Conservation (phyloP, 2,888 invertebrate genomes). For the Scaptomyza caliginosa region DNA sequence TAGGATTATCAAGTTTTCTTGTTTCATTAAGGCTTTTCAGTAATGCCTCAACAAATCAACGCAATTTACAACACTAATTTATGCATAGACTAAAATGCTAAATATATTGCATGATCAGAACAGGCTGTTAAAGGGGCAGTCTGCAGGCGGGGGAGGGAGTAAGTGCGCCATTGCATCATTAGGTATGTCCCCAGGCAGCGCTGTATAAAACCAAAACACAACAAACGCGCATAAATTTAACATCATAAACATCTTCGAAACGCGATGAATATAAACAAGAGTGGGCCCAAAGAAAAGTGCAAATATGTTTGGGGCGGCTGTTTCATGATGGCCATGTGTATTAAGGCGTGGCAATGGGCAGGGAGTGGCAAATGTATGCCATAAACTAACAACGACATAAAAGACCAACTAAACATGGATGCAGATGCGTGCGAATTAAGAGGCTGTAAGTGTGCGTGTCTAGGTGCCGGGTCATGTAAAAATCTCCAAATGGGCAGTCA, state of each 20-base stretch:
- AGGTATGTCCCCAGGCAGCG: conserved; percentile 12
- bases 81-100: not conserved
- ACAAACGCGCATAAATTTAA: conserved; percentile 67
- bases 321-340: conserved; percentile 22
- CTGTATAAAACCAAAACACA: conserved; percentile 46
- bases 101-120: too few relatives aligned
- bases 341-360: conserved; percentile 11
- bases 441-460: not conserved
- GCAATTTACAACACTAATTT: not conserved
- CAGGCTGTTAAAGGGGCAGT: too few relatives aligned
- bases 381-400: conserved; percentile 64
- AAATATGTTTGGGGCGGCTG: conserved; percentile 49
- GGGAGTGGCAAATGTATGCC: conserved; percentile 44
- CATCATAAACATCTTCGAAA: conserved; percentile 70
- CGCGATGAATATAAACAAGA: conserved; percentile 55
- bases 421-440: conserved; percentile 37
- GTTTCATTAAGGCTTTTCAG: too few relatives aligned
- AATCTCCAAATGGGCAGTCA: conserved; percentile 61
- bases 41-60: not conserved
- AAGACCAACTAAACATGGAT: conserved; percentile 41
- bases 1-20: too few relatives aligned
- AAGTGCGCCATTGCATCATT: conserved; percentile 16
- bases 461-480: conserved; percentile 17
- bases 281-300: conserved; percentile 20
- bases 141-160: too few relatives aligned